These are phyloP conservation scores for Darevskia nairensis DNA, from an alignment of 2,797 vertebrate genomes.

Conservation along the genomic window DNA sequence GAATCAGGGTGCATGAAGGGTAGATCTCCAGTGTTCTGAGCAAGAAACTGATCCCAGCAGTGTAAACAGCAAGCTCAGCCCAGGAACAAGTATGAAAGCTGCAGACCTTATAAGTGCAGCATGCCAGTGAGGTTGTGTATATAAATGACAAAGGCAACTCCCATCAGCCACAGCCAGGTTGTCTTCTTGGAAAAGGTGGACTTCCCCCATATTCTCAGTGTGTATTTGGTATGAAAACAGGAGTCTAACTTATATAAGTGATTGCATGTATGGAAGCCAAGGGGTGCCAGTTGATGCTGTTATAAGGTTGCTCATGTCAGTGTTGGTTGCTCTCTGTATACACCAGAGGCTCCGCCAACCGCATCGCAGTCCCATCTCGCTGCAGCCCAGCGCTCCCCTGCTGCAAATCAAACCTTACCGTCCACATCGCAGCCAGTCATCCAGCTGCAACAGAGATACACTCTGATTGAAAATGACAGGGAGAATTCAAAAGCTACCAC, in stretches of 20 bases:
- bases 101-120: neutral
- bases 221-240: neutral
- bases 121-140: neutral
- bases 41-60: neutral
- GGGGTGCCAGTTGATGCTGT: neutral
- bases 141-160: neutral
- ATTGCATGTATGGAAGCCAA: neutral
- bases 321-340: neutral
- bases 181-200: neutral
- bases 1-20: no score
- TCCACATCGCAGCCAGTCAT: neutral
- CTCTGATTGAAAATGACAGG: constrained; percentile 33
- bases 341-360: constrained; percentile 4
- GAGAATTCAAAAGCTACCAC: neutral
- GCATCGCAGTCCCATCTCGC: neutral
- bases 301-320: neutral
- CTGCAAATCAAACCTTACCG: constrained; percentile 35
- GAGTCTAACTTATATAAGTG: neutral
- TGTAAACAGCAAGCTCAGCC: neutral
- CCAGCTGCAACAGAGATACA: neutral
- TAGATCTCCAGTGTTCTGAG: neutral
- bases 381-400: neutral
- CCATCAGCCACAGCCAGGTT: neutral
- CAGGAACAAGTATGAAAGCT: neutral
- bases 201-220: neutral